Evolutionary conservation across 2,797 vertebrate species (phyloP), one percentile per base, ranked within the genome.

Genomic region (Pristis pectinata): DNA sequence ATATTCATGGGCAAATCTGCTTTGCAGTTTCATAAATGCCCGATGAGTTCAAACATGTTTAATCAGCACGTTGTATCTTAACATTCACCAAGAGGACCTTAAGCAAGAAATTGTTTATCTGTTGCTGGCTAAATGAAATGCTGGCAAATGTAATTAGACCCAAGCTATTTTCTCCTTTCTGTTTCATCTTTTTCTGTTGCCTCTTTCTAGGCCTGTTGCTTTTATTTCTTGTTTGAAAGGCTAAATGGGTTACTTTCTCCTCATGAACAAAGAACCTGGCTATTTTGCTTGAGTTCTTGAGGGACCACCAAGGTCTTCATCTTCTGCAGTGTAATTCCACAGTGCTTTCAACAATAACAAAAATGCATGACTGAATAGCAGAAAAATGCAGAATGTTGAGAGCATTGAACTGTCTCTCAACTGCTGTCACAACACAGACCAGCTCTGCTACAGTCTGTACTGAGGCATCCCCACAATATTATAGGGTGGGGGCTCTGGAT

Each of bases 261-360:
- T 80, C 96, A 96, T 96, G 98, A 99, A 99, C 98, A 99, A 99
- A 99, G 97, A 97, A 97, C 96, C 96, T 97, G 97, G 97, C 97
- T 95, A 97, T 97, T 97, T 98, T 97, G 97, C 97, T 96, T 96
- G 95, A 98, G 98, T 98, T 98, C 98, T 98, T 97, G 97, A 97
- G 96, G 97, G 98, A 98, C 98, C 98, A 98, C 98, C 98, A 98
- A 98, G 98, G 98, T 97, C 97, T 97, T 96, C 93, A 95, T 96
- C 97, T 96, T 97, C 95, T 96, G 96, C 96, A 94, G 95, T 96
- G 97, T 97, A 96, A 95, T 97, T 97, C 97, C 95, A 96, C 97
- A 97, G 97, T 96, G 96, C 97, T 97, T 97, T 97, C 97, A 97
- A 98, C 97, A 97, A 97, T 97, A 97, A 97, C 97, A 97, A 97